phyloP scores from a whole-genome alignment of 2,113 vertebrate species.

The Polypterus bichir region DNA sequence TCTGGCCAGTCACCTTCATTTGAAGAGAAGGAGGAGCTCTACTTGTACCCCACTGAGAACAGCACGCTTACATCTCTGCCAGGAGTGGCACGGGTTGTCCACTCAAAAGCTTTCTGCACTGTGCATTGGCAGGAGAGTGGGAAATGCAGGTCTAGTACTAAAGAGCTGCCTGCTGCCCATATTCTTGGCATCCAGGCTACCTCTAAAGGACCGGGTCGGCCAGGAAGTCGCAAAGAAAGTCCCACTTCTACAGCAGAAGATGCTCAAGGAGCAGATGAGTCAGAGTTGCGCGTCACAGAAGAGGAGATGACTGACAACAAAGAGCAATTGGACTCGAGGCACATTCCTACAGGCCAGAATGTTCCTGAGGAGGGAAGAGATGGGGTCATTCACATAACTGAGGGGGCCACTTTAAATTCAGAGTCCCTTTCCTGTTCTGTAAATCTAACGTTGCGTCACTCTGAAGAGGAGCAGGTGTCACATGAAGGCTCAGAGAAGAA shows the following conservation, averaged over 20 bases:
- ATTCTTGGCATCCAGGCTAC: constrained; percentile 79
- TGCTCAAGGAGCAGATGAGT: constrained; percentile 31
- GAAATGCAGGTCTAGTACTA: constrained; percentile 66
- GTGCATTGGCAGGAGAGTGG: constrained; percentile 94
- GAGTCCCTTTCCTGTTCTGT: too few relatives aligned
- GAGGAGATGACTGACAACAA: constrained; percentile 14
- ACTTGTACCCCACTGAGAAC: constrained; percentile 80
- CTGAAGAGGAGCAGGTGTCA: too few relatives aligned
- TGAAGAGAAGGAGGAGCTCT: constrained; percentile 63
- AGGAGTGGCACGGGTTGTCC: constrained; percentile 86
- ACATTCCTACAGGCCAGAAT: too few relatives aligned
- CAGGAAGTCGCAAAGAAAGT: constrained; percentile 47
- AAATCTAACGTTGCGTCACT: too few relatives aligned
- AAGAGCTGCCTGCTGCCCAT: constrained; percentile 79
- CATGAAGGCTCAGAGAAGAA: too few relatives aligned
- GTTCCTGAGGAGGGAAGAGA: too few relatives aligned
- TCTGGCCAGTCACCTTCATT: constrained; percentile 22
- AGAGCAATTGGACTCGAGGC: too few relatives aligned
- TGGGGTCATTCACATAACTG: too few relatives aligned
- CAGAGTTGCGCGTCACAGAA: constrained; percentile 23
- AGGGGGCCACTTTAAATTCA: too few relatives aligned
- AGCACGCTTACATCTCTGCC: constrained; percentile 71
- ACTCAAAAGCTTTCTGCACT: constrained; percentile 93
- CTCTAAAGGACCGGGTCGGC: constrained; percentile 45
- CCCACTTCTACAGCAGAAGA: constrained; percentile 27